Conservation (phyloP, 2,797 vertebrate species). For the Fratercula arctica region DNA sequence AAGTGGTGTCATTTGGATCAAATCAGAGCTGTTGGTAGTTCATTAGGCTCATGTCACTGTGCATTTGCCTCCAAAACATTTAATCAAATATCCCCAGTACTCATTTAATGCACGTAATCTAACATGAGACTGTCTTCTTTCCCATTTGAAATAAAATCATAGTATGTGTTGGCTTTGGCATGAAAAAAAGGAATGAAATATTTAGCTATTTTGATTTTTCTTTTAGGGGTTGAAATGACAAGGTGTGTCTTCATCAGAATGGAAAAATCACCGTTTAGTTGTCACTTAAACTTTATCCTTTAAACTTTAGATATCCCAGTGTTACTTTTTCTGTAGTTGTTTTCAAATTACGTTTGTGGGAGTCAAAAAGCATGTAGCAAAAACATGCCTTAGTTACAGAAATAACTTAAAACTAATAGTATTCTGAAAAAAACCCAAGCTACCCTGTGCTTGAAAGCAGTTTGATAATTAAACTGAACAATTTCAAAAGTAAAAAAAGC, state of each 20-base stretch:
- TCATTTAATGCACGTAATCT: not conserved
- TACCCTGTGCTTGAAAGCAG: conserved; percentile 33
- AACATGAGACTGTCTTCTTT: not conserved
- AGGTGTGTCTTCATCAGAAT: not conserved
- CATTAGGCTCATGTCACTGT: not conserved
- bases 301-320: not conserved
- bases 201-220: not conserved
- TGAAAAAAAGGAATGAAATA: not conserved
- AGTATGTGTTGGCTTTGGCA: not conserved
- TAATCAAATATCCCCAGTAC: not conserved
- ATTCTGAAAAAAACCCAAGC: not conserved
- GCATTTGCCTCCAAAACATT: not conserved
- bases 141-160: not conserved
- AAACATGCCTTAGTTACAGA: not conserved
- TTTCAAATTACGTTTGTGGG: conserved; percentile 3
- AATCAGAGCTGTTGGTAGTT: not conserved
- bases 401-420: not conserved
- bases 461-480: conserved; percentile 49
- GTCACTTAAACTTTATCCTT: conserved; percentile 9
- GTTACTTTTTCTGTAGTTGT: not conserved
- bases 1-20: not conserved
- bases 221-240: not conserved
- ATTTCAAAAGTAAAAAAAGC: conserved; percentile 35
- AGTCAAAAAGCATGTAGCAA: not conserved
- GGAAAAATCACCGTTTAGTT: conserved; percentile 14